phyloP scores from a whole-genome alignment of 2,113 vertebrate species.

The Barbus barbus region DNA sequence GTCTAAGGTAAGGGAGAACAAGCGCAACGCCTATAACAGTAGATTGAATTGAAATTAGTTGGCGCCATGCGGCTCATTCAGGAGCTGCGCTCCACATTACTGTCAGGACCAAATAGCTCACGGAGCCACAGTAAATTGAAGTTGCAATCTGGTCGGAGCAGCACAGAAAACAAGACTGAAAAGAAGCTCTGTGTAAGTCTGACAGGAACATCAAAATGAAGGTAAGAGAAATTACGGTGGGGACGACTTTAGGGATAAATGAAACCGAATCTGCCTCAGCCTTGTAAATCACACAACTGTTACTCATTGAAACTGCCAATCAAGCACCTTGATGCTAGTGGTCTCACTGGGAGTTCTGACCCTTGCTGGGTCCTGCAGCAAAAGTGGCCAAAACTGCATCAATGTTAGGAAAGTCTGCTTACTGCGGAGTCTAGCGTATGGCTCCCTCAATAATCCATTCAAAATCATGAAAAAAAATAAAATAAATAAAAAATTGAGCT shows the following conservation, averaged over 20 bases:
- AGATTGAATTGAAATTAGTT: constrained; percentile 38
- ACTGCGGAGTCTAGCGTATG: not conserved
- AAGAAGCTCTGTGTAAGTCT: not conserved
- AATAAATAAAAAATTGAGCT: constrained; percentile 19
- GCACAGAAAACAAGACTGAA: constrained; percentile 23
- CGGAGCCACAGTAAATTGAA: constrained; percentile 7
- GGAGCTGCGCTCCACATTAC: constrained; percentile 11
- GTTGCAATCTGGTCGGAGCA: constrained; percentile 15
- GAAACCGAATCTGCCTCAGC: constrained; percentile 19
- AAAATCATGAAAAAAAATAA: constrained; percentile 24
- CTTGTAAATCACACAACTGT: constrained; percentile 3
- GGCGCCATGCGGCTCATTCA: constrained; percentile 11
- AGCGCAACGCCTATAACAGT: constrained; percentile 13
- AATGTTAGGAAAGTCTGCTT: constrained; percentile 10
- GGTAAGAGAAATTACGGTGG: not conserved
- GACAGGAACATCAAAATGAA: not conserved
- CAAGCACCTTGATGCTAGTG: not conserved
- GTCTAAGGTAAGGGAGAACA: constrained; percentile 26
- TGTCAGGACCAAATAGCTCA: constrained; percentile 16
- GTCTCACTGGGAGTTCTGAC: not conserved
- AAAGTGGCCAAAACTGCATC: not conserved
- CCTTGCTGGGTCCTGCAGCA: not conserved
- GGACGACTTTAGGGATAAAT: constrained; percentile 15
- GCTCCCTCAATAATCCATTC: constrained; percentile 38
- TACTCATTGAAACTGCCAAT: constrained; percentile 33